Conservation (phyloP, 2,113 vertebrate species). For the Barnardius zonarius region DNA sequence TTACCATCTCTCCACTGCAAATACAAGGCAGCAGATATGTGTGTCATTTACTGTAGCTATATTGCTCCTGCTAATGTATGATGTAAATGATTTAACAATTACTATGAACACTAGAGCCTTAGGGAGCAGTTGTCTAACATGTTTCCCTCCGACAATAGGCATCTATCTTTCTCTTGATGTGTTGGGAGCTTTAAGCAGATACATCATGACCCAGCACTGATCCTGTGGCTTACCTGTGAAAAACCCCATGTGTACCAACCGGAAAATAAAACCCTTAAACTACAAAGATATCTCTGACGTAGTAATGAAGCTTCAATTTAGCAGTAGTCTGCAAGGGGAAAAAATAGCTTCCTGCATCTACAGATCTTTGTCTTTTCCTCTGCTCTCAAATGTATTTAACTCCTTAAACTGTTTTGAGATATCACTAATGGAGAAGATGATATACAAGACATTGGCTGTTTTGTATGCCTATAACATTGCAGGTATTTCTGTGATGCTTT, state of each 20-base stretch:
- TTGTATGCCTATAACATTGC: not conserved
- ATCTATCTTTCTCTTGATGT: slow-evolving; percentile 33
- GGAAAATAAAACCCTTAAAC: slow-evolving; percentile 37
- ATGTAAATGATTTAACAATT: slow-evolving; percentile 59
- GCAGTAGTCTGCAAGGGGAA: not conserved
- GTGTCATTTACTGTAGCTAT: not conserved
- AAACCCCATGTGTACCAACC: not conserved
- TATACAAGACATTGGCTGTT: not conserved
- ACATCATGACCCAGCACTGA: not conserved
- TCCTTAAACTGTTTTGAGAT: not conserved
- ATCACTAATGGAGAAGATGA: not conserved
- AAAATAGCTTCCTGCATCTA: not conserved
- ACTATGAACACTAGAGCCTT: slow-evolving; percentile 17
- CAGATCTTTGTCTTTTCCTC: not conserved
- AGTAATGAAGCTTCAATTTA: slow-evolving; percentile 17
- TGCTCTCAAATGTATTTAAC: not conserved
- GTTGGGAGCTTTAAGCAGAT: slow-evolving; percentile 6
- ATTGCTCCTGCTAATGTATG: slow-evolving; percentile 13
- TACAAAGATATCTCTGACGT: slow-evolving; percentile 3
- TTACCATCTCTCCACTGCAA: not conserved
- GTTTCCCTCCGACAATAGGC: not conserved
- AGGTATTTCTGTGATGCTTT: not conserved
- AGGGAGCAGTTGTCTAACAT: slow-evolving; percentile 44
- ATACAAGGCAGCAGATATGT: not conserved
- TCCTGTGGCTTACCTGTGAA: slow-evolving; percentile 22